These are phyloP conservation scores for Illadopsis cleaveri DNA, from an alignment of 2,113 vertebrate species.

Conservation along the genomic window DNA sequence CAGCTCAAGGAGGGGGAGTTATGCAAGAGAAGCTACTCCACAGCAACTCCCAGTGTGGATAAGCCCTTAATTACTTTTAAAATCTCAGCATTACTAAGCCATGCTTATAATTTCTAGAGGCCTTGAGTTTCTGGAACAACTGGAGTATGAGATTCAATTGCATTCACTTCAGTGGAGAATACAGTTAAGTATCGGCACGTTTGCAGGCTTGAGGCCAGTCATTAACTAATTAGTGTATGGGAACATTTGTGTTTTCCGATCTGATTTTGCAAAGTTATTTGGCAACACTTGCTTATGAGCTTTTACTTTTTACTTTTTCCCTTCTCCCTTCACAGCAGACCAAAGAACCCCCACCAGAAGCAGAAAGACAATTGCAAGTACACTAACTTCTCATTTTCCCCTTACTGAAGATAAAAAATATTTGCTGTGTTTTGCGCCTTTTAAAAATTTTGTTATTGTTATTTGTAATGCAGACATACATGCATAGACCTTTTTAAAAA, in stretches of 20 bases:
- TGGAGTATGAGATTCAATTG: constrained; percentile 62
- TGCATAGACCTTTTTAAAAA: rapidly evolving
- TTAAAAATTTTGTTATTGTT: not conserved
- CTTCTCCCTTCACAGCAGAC: not conserved
- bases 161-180: constrained; percentile 38
- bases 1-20: not conserved
- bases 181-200: constrained; percentile 6
- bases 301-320: not conserved
- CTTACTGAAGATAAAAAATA: not conserved
- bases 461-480: not conserved
- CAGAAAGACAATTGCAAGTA: not conserved
- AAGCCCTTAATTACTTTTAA: constrained; percentile 34
- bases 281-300: not conserved
- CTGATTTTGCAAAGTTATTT: not conserved
- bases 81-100: constrained; percentile 39
- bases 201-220: not conserved
- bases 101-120: constrained; percentile 42
- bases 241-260: not conserved
- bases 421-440: not conserved
- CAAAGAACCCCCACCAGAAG: not conserved
- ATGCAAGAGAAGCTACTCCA: not conserved
- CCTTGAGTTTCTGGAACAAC: constrained; percentile 42
- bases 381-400: not conserved
- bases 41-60: not conserved
- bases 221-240: constrained; percentile 19